Base-by-base conservation (phyloP, 1,140 invertebrate species). In the Propsilocerus akamusi region DNA sequence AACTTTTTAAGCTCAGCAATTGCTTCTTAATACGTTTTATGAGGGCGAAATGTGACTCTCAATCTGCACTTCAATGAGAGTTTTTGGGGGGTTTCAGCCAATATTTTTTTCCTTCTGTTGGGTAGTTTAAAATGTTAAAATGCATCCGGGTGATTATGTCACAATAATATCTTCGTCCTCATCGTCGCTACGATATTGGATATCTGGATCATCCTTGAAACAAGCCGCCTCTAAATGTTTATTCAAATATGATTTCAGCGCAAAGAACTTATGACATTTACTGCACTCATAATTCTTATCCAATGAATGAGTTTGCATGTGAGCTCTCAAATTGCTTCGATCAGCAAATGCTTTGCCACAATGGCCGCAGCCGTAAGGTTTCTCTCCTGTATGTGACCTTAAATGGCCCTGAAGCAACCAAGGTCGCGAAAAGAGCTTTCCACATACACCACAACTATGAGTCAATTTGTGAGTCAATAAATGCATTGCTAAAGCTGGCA, bases 401-500 rank as follows among this genome's bases (percentile, higher is more conserved):
- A 79, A 68, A 56, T 82, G 80, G 12, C 89, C 90, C 61, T 93
- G 88, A 7, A 96, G 74, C 6, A 95, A 72, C 91, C 92, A 95
- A 1, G 88, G 89, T 14, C 92, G 71, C 1, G 86, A 90, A 72
- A 96, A 96, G 47, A 86, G 74, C 65, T 95, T 95, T 24, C 87
- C 87, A 68, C 94, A 98, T 5, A 94, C 78, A 23, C 80, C 78
- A 68, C 95, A 97, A 56, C 81, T 87, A 63, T 95, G 92, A 51
- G 89, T 84, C 70, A 75, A 78, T 75, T 77, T 93, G 71, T 76
- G 91, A 66, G 94, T 97, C 14, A 97, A 72, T 41, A 97, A 73
- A 71, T 97, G 94, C 95, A 98, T 98, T 11, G 92, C 90, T 46
- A 97, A 68, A 1, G 94, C 94, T 0, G 94, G 93, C 93, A 97